Base-by-base conservation (phyloP, 1,140 invertebrate genomes). In the Dreissena polymorpha region DNA sequence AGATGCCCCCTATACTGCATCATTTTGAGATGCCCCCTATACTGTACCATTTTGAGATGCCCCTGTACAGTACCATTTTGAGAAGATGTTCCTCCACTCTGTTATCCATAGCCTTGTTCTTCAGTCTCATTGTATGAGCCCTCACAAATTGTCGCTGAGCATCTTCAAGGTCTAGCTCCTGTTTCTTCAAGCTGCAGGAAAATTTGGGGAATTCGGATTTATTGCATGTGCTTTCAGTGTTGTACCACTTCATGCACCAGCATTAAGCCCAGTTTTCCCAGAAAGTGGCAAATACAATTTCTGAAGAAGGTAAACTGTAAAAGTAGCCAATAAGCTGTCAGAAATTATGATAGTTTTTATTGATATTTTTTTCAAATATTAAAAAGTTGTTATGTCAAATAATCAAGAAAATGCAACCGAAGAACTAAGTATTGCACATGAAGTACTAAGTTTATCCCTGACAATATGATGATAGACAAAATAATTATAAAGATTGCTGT, bases 51-150 rank as follows among this genome's bases (percentile, higher is more conserved):
- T n/a, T n/a, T n/a, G n/a, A n/a, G n/a, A n/a, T n/a, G n/a, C n/a
- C n/a, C n/a, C n/a, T n/a, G n/a, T n/a, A n/a, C n/a, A n/a, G 21
- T 68, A 86, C 86, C 86, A 86, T 86, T 80, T 78, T 82, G 14
- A 86, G 53, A 0, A 86, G 21, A 67, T 86, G 83, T 63, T 85
- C 70, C 18, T 86, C 83, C 49, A 85, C 79, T 63, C 72, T 72
- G 25, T 77, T 68, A 64, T 86, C 86, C 64, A 86, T 85, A 6
- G 83, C 75, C 39, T 81, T 78, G 51, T 83, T 81, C 55, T 84
- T 82, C 23, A 83, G 53, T 10, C 71, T 50, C 53, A 69, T 67
- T 14, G 86, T 80, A 51, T 84, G 84, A 49, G 74, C 50, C 16
- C 67, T 49, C 2, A 86, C 73, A 80, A 86, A 86, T 39, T 83